Conservation (phyloP, 2,113 vertebrate genomes). For the Cheilinus undulatus region DNA sequence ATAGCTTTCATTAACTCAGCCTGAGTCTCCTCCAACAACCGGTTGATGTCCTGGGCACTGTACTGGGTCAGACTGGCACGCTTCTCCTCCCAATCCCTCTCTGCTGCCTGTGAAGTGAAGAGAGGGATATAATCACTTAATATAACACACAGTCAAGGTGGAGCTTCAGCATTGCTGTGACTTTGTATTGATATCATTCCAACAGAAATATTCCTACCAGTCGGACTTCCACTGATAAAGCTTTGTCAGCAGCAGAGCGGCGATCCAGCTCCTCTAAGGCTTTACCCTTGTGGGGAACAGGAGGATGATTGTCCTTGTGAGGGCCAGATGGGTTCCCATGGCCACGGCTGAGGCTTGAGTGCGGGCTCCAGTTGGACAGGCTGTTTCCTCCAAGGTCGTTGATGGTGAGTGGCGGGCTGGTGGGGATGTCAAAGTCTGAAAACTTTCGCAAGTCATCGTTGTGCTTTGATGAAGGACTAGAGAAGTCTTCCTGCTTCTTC, state of each 20-base stretch:
- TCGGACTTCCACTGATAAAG: conserved; percentile 91
- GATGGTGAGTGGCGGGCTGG: conserved; percentile 89
- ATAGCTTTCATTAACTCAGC: conserved; percentile 99
- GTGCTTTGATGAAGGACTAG: conserved; percentile 91
- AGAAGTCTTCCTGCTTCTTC: conserved; percentile 87
- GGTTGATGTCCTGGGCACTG: conserved; percentile 97
- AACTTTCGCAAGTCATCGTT: conserved; percentile 88
- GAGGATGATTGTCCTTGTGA: conserved; percentile 84
- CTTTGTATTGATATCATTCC: neutral
- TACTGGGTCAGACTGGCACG: conserved; percentile 95
- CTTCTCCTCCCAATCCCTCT: conserved; percentile 99
- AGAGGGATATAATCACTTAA: neutral
- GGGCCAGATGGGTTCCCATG: conserved; percentile 75
- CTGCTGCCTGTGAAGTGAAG: conserved; percentile 86
- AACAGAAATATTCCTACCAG: conserved; percentile 70
- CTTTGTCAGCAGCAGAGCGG: conserved; percentile 89
- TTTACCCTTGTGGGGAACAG: conserved; percentile 87
- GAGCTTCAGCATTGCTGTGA: neutral
- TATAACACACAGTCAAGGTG: neutral
- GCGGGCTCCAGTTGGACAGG: conserved; percentile 83
- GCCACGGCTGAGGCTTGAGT: conserved; percentile 72
- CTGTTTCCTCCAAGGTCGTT: conserved; percentile 86
- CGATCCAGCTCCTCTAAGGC: conserved; percentile 87
- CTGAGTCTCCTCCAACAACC: conserved; percentile 96
- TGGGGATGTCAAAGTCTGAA: conserved; percentile 90